Evolutionary conservation across 2,888 invertebrate genomes (phyloP).

Genomic region (Tillus elongatus): DNA sequence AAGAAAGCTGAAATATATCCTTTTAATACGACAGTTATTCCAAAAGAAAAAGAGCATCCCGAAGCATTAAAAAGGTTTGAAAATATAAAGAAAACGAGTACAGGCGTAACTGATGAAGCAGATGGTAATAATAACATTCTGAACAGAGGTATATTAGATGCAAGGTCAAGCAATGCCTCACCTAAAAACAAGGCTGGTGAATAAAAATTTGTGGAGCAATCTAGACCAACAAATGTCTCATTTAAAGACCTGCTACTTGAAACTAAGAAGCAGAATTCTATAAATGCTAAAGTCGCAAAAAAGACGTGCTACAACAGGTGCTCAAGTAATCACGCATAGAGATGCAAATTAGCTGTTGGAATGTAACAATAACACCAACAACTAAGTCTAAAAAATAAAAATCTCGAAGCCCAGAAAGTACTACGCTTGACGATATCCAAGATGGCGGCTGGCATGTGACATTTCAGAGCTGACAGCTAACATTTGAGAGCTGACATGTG

Average conservation of each 20-base stretch:
- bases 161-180: slow-evolving; percentile 11
- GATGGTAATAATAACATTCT: not conserved
- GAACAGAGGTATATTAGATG: not conserved
- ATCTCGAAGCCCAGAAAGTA: not conserved
- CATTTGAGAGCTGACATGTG: too few species aligned
- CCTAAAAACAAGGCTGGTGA: too few species aligned
- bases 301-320: slow-evolving; percentile 2
- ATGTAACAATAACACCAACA: slow-evolving; percentile 7
- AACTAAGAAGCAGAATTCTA: not conserved
- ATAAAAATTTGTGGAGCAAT: too few species aligned
- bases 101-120: slow-evolving; percentile 1
- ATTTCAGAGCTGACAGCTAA: too few species aligned
- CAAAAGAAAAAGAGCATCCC: slow-evolving; percentile 1
- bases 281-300: slow-evolving; percentile 5
- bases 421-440: too few species aligned
- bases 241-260: slow-evolving; percentile 11
- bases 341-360: not conserved
- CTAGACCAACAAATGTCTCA: too few species aligned
- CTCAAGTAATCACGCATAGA: not conserved
- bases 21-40: not conserved
- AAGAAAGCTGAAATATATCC: slow-evolving; percentile 2
- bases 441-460: too few species aligned
- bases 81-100: not conserved
- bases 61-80: slow-evolving; percentile 11
- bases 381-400: slow-evolving; percentile 11